Base-by-base conservation (phyloP, 1,140 invertebrate species). In the Anoplophora glabripennis region DNA sequence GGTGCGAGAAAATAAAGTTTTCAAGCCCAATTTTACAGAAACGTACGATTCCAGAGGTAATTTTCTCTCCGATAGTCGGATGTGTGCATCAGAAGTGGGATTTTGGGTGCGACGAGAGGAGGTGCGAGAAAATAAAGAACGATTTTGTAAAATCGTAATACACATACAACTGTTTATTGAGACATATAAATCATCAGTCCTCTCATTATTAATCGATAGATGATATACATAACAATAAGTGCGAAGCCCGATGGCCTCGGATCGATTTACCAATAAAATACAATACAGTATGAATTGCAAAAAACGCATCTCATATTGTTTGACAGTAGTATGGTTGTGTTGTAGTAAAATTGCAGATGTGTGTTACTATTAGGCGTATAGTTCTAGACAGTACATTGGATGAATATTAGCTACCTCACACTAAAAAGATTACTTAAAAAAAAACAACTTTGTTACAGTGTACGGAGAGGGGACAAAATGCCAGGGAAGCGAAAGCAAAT, bases 141-240 rank as follows among this genome's bases (percentile, higher is more conserved):
- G 44, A 68, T 75, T 78, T 45, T 17, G 42, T 78, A 79, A 77
- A 81, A 80, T 81, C 79, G 80, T 81, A 81, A 80, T 81, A 81
- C 83, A 83, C 81, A 84, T 83, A 84, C 81, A 84, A 84, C 81
- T 83, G 81, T 83, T 84, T 84, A 83, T 83, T 84, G 79, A 82
- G 81, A 83, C 81, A 83, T 83, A 80, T 80, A 70, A 72, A 75
- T 73, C 73, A 75, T 73, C 72, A 75, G 73, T 76, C 73, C 67
- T 74, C 68, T 74, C 67, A 79, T 78, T 80, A 79, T 80, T 28
- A 77, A 81, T 80, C 76, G 69, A 72, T 69, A 64, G 60, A 67
- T 54, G 57, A 65, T 63, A 69, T 65, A 65, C 48, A 57, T 62
- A 41, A 61, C 58, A 67, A 65, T 49, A 65, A 56, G 56, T 63